Percentiles rank a stretch among this genome's conserved stretches.
These are phyloP conservation scores for Drosophila heteroneura DNA, from an alignment of 2,888 invertebrate species.

Conservation along the genomic window DNA sequence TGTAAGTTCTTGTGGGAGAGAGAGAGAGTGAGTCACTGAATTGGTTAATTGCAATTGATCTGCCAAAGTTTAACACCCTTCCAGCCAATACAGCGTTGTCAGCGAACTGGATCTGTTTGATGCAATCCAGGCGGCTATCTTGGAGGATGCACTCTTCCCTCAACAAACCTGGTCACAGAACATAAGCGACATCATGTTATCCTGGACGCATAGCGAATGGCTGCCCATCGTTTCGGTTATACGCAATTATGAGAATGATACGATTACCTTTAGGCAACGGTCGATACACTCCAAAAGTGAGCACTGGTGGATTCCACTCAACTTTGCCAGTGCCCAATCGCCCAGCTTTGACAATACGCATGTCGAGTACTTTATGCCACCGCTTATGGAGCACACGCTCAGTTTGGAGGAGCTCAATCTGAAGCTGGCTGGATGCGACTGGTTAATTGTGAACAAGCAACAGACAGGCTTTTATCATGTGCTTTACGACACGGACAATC, in stretches of 20 bases:
- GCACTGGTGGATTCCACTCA: slow-evolving; percentile 83
- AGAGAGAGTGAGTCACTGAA: slow-evolving; percentile 39
- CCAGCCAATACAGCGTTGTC: slow-evolving; percentile 82
- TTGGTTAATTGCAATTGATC: slow-evolving; percentile 81
- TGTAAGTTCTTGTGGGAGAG: slow-evolving; percentile 74
- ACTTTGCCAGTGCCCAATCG: slow-evolving; percentile 77
- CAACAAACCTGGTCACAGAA: slow-evolving; percentile 66
- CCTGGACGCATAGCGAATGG: slow-evolving; percentile 88
- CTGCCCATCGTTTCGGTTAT: slow-evolving; percentile 87
- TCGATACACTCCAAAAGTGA: slow-evolving; percentile 69
- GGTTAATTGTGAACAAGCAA: slow-evolving; percentile 84
- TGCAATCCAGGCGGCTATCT: slow-evolving; percentile 72
- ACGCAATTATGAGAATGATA: slow-evolving; percentile 86
- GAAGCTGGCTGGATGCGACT: slow-evolving; percentile 73
- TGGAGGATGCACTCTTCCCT: slow-evolving; percentile 63
- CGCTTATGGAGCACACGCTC: slow-evolving; percentile 69
- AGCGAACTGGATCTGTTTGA: slow-evolving; percentile 82
- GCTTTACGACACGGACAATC: slow-evolving; percentile 89
- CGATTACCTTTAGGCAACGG: slow-evolving; percentile 87
- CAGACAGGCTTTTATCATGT: slow-evolving; percentile 87
- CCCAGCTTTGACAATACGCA: slow-evolving; percentile 75
- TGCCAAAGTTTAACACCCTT: slow-evolving; percentile 73
- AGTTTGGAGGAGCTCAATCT: slow-evolving; percentile 69
- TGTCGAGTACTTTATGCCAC: slow-evolving; percentile 82
- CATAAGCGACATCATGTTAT: slow-evolving; percentile 87